These are phyloP conservation scores for Euclidia mi DNA, from an alignment of 2,888 invertebrate genomes.

Conservation along the genomic window DNA sequence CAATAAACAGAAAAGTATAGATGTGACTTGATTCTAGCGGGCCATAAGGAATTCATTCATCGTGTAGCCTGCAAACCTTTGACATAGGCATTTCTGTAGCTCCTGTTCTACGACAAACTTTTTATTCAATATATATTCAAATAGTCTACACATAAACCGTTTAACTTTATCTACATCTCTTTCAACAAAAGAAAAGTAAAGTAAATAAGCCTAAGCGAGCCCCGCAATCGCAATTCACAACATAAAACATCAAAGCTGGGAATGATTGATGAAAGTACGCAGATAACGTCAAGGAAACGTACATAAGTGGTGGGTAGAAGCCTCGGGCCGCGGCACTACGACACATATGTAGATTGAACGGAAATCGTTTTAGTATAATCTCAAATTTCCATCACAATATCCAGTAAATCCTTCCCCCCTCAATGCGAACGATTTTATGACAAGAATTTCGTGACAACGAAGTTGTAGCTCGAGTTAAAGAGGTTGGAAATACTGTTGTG, in stretches of 20 bases:
- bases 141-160: no score
- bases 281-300: conserved; percentile 22
- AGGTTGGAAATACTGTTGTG: no score
- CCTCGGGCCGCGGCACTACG: background rate
- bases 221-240: conserved; percentile 10
- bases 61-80: no score
- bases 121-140: no score
- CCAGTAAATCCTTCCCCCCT: conserved; percentile 25
- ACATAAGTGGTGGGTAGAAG: conserved; percentile 16
- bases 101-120: no score
- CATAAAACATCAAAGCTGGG: conserved; percentile 13
- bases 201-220: conserved; percentile 1
- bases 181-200: background rate
- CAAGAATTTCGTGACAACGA: conserved; percentile 1
- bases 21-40: no score
- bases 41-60: no score
- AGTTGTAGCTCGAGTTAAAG: background rate
- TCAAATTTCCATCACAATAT: conserved; percentile 48
- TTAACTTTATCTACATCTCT: no score
- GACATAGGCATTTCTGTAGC: no score
- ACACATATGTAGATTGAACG: conserved; percentile 49
- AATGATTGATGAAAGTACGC: conserved; percentile 29
- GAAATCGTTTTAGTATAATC: conserved; percentile 54
- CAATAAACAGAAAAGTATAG: no score
- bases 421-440: conserved; percentile 29